Evolutionary conservation across 2,797 vertebrate genomes (phyloP), one percentile per base, ranked within the genome.

Genomic region (Craterocephalus amniculus): DNA sequence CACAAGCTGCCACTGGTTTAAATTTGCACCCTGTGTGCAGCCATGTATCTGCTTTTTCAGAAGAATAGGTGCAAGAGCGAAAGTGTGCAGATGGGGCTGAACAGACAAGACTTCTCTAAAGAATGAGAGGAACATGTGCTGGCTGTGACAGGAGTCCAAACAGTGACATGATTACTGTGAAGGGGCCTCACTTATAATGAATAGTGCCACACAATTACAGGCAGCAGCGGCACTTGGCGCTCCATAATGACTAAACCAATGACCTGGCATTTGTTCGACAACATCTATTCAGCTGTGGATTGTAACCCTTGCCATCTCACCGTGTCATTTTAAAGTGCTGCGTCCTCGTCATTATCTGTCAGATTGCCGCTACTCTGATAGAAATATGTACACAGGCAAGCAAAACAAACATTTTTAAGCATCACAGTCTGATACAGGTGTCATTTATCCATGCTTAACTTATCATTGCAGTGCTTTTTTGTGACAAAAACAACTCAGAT

Each of bases 141-240:
- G 74, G 2, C 74, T 83, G 75, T 87, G 85, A 92, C 88, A 84
- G 77, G 57, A 81, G 83, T 83, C 86, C 72, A 92, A 88, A 88
- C 83, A 87, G 48, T 81, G 80, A 79, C 79, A 69, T 83, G 78
- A 87, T 86, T 74, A 80, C 79, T 78, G 72, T 83, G 83, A 88
- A 86, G 72, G 71, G 80, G 54, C 74, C 73, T 82, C 73, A 36
- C 63, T 74, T 79, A 58, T 87, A 87, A 91, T 89, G 83, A 89
- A 84, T n/a, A 66, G 78, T 36, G 22, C 66, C 35, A 49, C 70
- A 68, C 81, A 91, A 88, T 91, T 75, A 87, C 70, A 76, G 69
- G 62, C 63, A 10, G 66, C 72, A 1, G 55, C 45, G 3, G 49
- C 68, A 52, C 65, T 57, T 59, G 2, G 56, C 70, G 66, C 78